These are phyloP conservation scores for Drosophila nigromelanica DNA, from an alignment of 1,140 invertebrate species.

Conservation along the genomic window DNA sequence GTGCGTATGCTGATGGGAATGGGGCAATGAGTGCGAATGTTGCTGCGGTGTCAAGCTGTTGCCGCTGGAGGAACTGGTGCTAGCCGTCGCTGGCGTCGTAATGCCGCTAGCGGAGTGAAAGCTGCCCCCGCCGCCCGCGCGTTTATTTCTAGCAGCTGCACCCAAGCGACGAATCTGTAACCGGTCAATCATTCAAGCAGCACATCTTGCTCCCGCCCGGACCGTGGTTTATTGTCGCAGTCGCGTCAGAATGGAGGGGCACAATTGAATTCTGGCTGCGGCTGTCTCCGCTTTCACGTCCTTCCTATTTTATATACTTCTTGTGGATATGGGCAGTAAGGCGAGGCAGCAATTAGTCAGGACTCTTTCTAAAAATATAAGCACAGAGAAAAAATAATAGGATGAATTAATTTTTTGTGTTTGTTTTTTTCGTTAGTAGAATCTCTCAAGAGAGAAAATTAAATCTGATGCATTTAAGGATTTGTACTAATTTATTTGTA, in stretches of 20 bases:
- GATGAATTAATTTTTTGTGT: too few species aligned
- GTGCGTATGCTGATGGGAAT: constrained; percentile 33
- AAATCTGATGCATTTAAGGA: too few species aligned
- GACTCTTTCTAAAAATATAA: constrained; percentile 47
- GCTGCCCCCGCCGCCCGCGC: constrained; percentile 47
- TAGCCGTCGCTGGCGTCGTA: constrained; percentile 69
- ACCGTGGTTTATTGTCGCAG: constrained; percentile 22
- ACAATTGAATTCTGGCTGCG: not conserved
- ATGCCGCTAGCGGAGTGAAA: constrained; percentile 61
- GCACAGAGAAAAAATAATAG: constrained; percentile 7
- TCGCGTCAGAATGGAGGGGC: not conserved
- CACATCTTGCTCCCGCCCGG: constrained; percentile 54
- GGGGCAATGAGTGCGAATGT: constrained; percentile 37
- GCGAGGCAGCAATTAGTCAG: constrained; percentile 38
- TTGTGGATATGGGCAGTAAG: too few species aligned
- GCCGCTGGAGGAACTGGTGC: constrained; percentile 77
- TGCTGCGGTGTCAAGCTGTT: constrained; percentile 72
- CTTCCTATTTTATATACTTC: too few species aligned
- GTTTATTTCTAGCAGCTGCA: constrained; percentile 78
- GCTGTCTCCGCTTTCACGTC: not conserved
- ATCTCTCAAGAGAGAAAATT: too few species aligned
- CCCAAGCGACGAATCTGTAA: constrained; percentile 81
- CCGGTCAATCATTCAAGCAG: constrained; percentile 81
- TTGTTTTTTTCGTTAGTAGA: too few species aligned
- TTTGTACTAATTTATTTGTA: too few species aligned